Evolutionary conservation across 2,797 vertebrate species (phyloP).

Genomic region (Vireo griseus): DNA sequence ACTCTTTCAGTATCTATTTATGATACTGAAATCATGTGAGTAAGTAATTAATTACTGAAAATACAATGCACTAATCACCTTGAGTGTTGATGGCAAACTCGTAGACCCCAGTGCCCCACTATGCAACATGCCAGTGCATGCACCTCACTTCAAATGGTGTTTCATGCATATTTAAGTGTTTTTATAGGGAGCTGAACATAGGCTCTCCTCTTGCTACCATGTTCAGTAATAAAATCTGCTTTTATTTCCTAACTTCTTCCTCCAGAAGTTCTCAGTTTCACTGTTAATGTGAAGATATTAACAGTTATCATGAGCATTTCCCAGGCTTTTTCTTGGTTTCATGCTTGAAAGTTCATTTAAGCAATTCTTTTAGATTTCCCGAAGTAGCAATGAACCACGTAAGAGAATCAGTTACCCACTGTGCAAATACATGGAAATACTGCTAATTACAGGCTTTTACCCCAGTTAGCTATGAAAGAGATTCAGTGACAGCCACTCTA

Average conservation of each 20-base stretch:
- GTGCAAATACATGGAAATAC: neutral
- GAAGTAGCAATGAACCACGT: neutral
- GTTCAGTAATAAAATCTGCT: neutral
- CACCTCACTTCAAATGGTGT: neutral
- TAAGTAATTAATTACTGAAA: neutral
- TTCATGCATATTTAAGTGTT: neutral
- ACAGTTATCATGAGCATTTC: neutral
- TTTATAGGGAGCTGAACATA: neutral
- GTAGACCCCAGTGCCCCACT: neutral
- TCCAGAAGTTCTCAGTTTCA: neutral
- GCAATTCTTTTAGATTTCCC: neutral
- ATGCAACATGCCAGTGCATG: neutral
- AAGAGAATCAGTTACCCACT: neutral
- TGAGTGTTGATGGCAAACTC: neutral
- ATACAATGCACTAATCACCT: neutral
- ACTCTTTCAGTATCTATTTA: too few species aligned
- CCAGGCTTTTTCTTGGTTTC: neutral
- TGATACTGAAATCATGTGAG: neutral
- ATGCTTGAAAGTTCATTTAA: neutral
- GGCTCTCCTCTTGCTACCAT: neutral
- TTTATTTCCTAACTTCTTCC: neutral
- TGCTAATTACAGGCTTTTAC: constrained; percentile 16
- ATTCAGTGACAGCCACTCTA: neutral
- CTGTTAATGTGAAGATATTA: neutral
- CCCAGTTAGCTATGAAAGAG: neutral